Base-by-base conservation (phyloP, 2,797 vertebrate genomes). In the Epinephelus coioides region DNA sequence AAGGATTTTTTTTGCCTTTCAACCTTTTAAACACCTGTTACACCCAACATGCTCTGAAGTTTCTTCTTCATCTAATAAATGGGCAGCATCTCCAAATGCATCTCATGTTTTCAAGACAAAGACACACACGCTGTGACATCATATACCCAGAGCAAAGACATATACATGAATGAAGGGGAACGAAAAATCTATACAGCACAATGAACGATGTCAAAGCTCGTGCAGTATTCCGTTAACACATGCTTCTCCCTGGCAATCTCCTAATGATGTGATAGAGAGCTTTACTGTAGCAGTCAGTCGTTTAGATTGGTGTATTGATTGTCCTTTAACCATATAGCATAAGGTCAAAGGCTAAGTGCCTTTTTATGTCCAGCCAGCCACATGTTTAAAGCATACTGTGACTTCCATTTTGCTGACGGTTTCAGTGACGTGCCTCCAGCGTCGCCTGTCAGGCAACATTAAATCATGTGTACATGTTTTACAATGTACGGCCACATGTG, bases 271-370 rank as follows among this genome's bases (percentile, higher is more conserved):
- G 47, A 80, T 76, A 43, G 49, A 57, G 27, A 69, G 18, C 4
- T 18, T 62, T n/a, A 43, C 47, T 23, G 10, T 5, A 34, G 46
- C 14, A 55, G 25, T 55, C 47, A 76, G 3, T 71, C 9, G 59
- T 55, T 25, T 66, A 4, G 23, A 84, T 63, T 80, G 55, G 59
- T 51, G 4, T 73, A 88, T 88, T 79, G 86, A 88, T 87, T 69
- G 19, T 38, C 44, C 44, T 84, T 75, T 71, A 59, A 65, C 51
- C 2, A 30, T 23, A 56, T 19, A 40, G 23, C 14, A 54, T 5
- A 40, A 81, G 83, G 76, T 87, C 73, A 88, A 71, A 81, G 69
- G 79, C 60, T 85, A 87, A 83, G 81, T 76, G 81, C 7, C 43
- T 76, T 81, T 53, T 81, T 38, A 15, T 73, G 40, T 51, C 38